Evolutionary conservation across 2,113 vertebrate genomes (phyloP).

Genomic region (Monarcha castaneiventris): DNA sequence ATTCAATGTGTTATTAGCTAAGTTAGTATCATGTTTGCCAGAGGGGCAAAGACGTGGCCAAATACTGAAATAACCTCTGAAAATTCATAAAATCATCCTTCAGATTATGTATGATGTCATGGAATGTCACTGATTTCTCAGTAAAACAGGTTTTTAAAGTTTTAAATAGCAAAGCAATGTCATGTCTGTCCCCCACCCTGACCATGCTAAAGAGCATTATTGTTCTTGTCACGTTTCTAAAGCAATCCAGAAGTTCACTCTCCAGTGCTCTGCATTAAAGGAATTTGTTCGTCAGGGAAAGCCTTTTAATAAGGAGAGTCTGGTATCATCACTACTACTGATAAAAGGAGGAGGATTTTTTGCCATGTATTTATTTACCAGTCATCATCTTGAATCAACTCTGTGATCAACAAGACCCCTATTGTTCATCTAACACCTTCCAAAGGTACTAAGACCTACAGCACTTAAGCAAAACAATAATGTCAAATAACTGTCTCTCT

Average conservation of each 20-base stretch:
- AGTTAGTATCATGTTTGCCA: background rate
- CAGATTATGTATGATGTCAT: background rate
- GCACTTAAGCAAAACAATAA: background rate
- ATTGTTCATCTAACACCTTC: background rate
- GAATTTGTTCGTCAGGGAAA: background rate
- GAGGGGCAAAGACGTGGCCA: background rate
- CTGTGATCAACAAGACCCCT: background rate
- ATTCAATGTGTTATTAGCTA: background rate
- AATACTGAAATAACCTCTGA: background rate
- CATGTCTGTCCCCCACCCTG: rapidly evolving
- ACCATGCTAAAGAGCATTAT: background rate
- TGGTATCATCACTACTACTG: background rate
- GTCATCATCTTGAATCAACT: background rate
- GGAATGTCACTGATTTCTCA: background rate
- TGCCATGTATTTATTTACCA: background rate
- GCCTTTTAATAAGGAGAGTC: background rate
- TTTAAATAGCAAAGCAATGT: background rate
- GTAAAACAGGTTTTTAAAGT: background rate
- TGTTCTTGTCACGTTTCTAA: background rate
- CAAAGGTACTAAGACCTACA: background rate
- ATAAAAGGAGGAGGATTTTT: background rate
- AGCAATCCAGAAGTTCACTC: background rate
- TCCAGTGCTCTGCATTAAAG: background rate
- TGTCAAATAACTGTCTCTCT: background rate
- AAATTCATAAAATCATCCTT: background rate